Conservation (phyloP, 2,797 vertebrate genomes). For the Crocodylus rhombifer region DNA sequence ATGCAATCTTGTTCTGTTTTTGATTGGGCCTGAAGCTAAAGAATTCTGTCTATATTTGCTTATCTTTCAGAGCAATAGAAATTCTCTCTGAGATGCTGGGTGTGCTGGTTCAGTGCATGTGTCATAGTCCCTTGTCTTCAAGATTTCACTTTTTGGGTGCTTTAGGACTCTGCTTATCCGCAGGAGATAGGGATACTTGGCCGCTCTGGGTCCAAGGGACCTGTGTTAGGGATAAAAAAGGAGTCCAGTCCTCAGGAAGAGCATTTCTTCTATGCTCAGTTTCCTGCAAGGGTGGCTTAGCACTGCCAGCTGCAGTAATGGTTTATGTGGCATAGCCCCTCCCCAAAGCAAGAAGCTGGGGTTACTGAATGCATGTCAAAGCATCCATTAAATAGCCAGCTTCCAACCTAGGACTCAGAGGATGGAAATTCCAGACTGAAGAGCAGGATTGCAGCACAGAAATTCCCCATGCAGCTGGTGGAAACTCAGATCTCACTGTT, state of each 20-base stretch:
- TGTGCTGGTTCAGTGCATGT: fast-evolving
- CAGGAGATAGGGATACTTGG: too few species aligned
- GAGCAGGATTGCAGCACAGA: too few species aligned
- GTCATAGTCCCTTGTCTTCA: neutral
- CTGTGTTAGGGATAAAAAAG: neutral
- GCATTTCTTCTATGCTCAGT: neutral
- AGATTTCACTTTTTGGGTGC: fast-evolving
- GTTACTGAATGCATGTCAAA: neutral
- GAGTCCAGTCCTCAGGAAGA: neutral
- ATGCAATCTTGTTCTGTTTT: neutral
- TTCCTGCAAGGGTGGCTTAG: neutral
- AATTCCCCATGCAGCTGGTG: too few species aligned
- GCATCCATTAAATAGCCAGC: neutral
- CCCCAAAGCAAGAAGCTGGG: neutral
- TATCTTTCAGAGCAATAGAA: neutral
- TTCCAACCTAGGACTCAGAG: too few species aligned
- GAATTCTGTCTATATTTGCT: fast-evolving
- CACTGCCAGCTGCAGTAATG: neutral
- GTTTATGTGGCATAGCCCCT: neutral
- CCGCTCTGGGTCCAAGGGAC: neutral
- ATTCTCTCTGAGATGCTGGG: neutral
- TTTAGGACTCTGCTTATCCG: neutral
- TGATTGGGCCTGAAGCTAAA: neutral
- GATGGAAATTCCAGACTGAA: too few species aligned
- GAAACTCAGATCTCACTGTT: too few species aligned